A percentile compares a stretch with the other conserved stretches of the same genome.
phyloP scores from a whole-genome alignment of 2,888 invertebrate species.

The Octonoba sinensis region DNA sequence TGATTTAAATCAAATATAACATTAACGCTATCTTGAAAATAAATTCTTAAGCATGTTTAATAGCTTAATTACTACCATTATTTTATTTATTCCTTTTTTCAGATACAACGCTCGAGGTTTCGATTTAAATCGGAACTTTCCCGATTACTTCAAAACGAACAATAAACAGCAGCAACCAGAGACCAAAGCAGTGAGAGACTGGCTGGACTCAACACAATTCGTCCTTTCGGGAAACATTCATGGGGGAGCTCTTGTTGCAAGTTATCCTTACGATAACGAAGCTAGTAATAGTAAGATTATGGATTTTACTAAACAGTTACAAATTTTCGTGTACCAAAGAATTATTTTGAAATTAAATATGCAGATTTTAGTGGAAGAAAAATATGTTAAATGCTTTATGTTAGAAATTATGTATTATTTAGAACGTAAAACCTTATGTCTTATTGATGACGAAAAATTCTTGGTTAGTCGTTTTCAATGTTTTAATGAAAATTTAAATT shows the following conservation, averaged over 20 bases:
- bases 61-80: no score
- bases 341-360: neutral
- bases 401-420: neutral
- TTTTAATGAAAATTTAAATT: no score
- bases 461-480: no score
- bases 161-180: conserved; percentile 92
- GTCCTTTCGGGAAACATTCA: conserved; percentile 94
- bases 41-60: no score
- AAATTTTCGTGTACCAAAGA: no score
- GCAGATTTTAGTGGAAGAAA: neutral
- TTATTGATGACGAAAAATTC: no score
- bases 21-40: no score
- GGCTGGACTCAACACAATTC: conserved; percentile 93
- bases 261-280: conserved; percentile 97
- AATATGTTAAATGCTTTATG: neutral
- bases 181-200: conserved; percentile 92
- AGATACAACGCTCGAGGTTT: conserved; percentile 89
- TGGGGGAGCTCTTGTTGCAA: conserved; percentile 94
- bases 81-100: no score
- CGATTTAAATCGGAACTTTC: conserved; percentile 96
- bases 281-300: conserved; percentile 89
- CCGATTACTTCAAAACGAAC: conserved; percentile 92
- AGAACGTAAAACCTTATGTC: no score
- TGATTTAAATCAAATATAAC: no score
- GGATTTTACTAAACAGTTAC: no score